Base-by-base conservation (phyloP, 2,888 invertebrate species). In the Autographa gamma region DNA sequence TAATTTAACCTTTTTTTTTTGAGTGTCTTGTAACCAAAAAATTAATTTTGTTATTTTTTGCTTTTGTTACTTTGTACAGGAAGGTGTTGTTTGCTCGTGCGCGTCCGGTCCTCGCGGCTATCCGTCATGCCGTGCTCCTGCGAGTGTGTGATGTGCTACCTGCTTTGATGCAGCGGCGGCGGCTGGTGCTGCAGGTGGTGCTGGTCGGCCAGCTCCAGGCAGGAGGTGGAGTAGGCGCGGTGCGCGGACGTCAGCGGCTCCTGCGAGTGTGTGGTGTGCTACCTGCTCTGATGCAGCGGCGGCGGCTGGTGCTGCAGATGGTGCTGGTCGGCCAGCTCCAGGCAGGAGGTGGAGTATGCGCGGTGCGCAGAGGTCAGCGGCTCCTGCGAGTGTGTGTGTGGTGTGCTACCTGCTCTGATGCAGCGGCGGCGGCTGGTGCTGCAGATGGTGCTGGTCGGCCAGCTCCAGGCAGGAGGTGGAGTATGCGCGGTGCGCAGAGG, bases 381-480 rank as follows among this genome's bases (percentile, higher is more conserved):
- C n/a, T n/a, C n/a, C n/a, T n/a, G n/a, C n/a, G n/a, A n/a, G n/a
- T n/a, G n/a, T 16, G 8, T 11, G 18, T n/a, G n/a, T n/a, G n/a
- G n/a, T 2, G 56, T 59, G 2, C 0, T 48, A 90, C 88, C 90
- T 88, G 73, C 89, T 91, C 73, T 88, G 89, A 0, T 80, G 88
- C 9, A 82, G 62, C 31, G 82, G 82, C 60, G 87, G 88, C 60
- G 88, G 88, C 52, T 83, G 84, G 25, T 86, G 89, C 63, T 87
- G 73, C 65, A 64, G 85, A 34, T 85, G 88, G 16, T 84, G 84
- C 75, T 85, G 85, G 25, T 90, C 90, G 16, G 89, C 92, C 72
- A 97, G 92, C 89, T 97, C 97, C 0, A 97, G 93, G 81, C 97
- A 97, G 5, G 97, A 97, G 32, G 97, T 96, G 74, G 97, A 97